These are phyloP conservation scores for Leptosomus discolor DNA, from an alignment of 2,113 vertebrate species.

Conservation along the genomic window DNA sequence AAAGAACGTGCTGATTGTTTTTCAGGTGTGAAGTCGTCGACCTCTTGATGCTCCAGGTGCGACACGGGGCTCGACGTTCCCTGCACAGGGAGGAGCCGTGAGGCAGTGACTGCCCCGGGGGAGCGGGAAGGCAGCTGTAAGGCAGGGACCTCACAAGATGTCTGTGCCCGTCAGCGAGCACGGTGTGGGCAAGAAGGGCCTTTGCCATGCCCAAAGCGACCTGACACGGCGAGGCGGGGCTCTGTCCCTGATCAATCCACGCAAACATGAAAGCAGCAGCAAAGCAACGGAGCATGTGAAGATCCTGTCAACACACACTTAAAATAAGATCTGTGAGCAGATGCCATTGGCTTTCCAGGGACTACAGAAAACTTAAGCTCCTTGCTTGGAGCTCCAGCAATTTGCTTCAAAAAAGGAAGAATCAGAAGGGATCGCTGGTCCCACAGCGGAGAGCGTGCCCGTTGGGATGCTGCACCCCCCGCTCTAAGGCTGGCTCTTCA, in stretches of 20 bases:
- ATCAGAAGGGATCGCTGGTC: background rate
- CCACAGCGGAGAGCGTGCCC: fast-evolving
- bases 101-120: fast-evolving
- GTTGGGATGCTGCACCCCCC: background rate
- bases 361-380: background rate
- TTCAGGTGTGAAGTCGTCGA: background rate
- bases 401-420: background rate
- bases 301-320: background rate
- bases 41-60: fast-evolving
- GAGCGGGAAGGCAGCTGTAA: background rate
- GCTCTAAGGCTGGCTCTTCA: background rate
- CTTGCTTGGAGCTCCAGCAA: background rate
- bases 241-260: background rate
- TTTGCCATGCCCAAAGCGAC: fast-evolving
- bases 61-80: fast-evolving
- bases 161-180: fast-evolving
- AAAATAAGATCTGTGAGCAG: background rate
- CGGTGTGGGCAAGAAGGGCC: background rate
- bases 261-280: background rate
- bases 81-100: fast-evolving
- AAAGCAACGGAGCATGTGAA: background rate
- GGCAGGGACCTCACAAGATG: fast-evolving
- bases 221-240: background rate
- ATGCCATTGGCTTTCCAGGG: background rate
- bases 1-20: too few species aligned